Evolutionary conservation across 2,113 vertebrate genomes (phyloP), one percentile per base, ranked within the genome.

Genomic region (Rhabdornis inornatus): DNA sequence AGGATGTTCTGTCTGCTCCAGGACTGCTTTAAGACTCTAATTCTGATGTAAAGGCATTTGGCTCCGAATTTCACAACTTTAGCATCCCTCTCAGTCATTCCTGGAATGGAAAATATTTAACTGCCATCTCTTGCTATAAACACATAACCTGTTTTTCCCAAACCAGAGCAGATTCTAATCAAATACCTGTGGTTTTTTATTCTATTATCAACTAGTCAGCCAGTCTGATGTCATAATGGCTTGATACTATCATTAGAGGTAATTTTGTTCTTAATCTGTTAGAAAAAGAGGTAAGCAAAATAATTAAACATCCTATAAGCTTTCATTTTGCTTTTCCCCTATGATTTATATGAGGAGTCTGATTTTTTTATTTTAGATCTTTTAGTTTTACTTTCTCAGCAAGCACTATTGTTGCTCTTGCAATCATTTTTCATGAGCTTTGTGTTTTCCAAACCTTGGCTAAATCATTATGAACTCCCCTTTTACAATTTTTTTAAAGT

Each of bases 131-230:
- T 89, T 49, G 42, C 55, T 92, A 42, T 92, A 89, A 94, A 91
- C 78, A 91, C 50, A 23, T 39, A 85, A 83, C 42, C 74, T 87
- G 66, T 57, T 95, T 91, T 42, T 59, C 50, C 63, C n/a, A 82
- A 80, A 84, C 40, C n/a, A 85, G 77, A 82, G 68, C 45, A 82
- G 87, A 92, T 95, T 75, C 84, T 87, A 87, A 95, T 94, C 61
- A 89, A 82, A 85, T 65, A 49, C 25, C 64, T 71, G 9, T 42
- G 47, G 13, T 78, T 83, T 72, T n/a, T 37, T 82, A 14, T 18
- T 64, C 59, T 82, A 0, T 69, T 89, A 68, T 82, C 45, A 92
- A 22, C 50, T 71, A 23, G n/a, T 63, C 31, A 53, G 33, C 44
- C 21, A 30, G 59, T 90, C 31, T 45, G 65, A 68, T 91, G 56